Evolutionary conservation across 2,113 vertebrate species (phyloP), one percentile per base, ranked within the genome.

Genomic region (Neogobius melanostomus): DNA sequence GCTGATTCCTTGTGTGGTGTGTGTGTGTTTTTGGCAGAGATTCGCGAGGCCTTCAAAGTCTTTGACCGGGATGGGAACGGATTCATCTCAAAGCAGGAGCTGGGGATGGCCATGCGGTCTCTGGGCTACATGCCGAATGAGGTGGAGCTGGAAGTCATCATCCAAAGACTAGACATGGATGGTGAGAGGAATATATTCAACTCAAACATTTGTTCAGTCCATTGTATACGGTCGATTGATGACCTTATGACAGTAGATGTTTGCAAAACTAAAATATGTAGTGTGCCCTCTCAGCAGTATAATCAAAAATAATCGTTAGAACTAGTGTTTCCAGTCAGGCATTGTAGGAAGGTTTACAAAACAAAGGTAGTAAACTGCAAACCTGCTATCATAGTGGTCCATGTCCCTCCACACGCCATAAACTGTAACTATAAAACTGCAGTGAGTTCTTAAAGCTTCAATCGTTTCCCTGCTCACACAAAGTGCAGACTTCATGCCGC

Each of bases 51-150:
- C 81, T 97, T 98, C 90, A 97, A 96, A 88, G 95, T 98, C 74
- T 98, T 98, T 15, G 96, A 97, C 87, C 92, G 95, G 0, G 96
- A 98, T 16, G 96, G 96, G 69, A 98, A 98, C 0, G 96, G 96
- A n/a, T 97, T 97, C 93, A 98, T 98, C 91, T 98, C 96, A 53
- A 98, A 98, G 92, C 96, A 98, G 90, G 96, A 98, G 87, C 93
- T 98, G 89, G 96, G 96, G 62, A 97, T 94, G 0, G 96, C 96
- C 86, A 98, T 98, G 96, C 93, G 96, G 49, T 98, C 96, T 3
- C 89, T 98, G 84, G 96, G 96, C 36, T 98, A 98, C 92, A 98
- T 98, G 96, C 96, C 96, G 82, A 98, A 98, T 0, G 96, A 98
- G 85, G 96, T 97, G 87, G 96, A 98, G 90, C 91, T 97, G 72